A percentile compares a stretch with the other conserved stretches of the same genome.
phyloP scores from a whole-genome alignment of 2,113 vertebrate species.

The Syngnathus typhle region DNA sequence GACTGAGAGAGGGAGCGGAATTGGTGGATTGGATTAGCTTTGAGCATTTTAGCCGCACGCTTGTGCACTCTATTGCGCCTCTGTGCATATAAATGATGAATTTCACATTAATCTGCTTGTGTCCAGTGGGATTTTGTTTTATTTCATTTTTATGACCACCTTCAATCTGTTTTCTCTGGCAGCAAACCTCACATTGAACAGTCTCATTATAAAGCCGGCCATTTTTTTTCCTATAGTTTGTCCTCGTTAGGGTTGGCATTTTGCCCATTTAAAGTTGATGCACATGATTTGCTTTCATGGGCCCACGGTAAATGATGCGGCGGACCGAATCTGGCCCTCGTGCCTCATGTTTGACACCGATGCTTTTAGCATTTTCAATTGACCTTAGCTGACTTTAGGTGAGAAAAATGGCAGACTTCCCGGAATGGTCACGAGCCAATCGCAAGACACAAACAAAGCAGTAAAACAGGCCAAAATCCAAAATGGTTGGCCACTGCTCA shows the following conservation, averaged over 20 bases:
- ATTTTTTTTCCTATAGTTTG: not conserved
- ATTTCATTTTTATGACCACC: not conserved
- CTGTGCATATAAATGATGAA: not conserved
- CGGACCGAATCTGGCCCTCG: too few relatives aligned
- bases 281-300: too few relatives aligned
- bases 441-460: not conserved
- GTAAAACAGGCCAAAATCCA: too few relatives aligned
- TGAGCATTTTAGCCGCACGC: not conserved
- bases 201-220: not conserved
- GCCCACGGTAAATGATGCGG: too few relatives aligned
- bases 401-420: not conserved
- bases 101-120: not conserved
- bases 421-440: not conserved
- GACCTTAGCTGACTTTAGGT: too few relatives aligned
- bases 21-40: not conserved
- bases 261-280: too few relatives aligned
- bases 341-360: too few relatives aligned
- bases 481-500: not conserved
- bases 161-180: not conserved
- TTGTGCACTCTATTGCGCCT: not conserved
- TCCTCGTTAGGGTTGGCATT: not conserved
- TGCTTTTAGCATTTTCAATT: too few relatives aligned
- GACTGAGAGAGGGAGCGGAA: conserved; percentile 4
- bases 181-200: not conserved
- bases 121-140: not conserved